Percentiles rank a stretch among this genome's conserved stretches.
Evolutionary conservation across 2,113 vertebrate species (phyloP).

Genomic region (Campylomormyrus numenius): DNA sequence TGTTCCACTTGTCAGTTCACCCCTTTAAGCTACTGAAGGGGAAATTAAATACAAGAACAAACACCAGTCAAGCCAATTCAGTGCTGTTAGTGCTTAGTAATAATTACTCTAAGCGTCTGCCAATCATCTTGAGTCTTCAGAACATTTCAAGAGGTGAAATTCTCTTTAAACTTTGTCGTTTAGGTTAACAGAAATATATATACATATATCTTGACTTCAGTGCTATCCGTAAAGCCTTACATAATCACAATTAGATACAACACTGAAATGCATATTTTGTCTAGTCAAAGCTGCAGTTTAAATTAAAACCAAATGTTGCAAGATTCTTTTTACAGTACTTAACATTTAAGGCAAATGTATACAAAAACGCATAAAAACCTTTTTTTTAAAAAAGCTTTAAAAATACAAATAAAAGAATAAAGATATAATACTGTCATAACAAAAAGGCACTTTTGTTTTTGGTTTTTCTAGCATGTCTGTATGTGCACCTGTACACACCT

Average conservation of each 20-base stretch:
- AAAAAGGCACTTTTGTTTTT: slow-evolving; percentile 15
- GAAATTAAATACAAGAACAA: not conserved
- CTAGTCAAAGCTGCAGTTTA: not conserved
- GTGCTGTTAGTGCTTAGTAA: not conserved
- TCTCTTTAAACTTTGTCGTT: not conserved
- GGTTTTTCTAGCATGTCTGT: not conserved
- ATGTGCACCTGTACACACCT: not conserved
- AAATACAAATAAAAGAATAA: slow-evolving; percentile 3
- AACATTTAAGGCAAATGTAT: not conserved
- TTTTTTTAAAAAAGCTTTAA: slow-evolving; percentile 6
- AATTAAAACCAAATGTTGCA: slow-evolving; percentile 5
- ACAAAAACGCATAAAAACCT: not conserved
- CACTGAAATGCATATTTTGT: not conserved
- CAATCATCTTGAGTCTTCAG: not conserved
- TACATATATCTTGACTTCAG: not conserved
- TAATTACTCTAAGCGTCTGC: not conserved
- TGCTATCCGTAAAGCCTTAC: not conserved
- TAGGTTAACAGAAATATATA: not conserved
- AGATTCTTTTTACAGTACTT: slow-evolving; percentile 10
- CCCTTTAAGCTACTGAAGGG: not conserved
- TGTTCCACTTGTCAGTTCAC: not conserved
- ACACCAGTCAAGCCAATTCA: not conserved
- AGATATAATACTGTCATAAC: slow-evolving; percentile 20
- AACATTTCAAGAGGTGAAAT: not conserved
- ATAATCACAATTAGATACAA: not conserved